Conservation (phyloP, 2,888 invertebrate species). For the Noctua comes region DNA sequence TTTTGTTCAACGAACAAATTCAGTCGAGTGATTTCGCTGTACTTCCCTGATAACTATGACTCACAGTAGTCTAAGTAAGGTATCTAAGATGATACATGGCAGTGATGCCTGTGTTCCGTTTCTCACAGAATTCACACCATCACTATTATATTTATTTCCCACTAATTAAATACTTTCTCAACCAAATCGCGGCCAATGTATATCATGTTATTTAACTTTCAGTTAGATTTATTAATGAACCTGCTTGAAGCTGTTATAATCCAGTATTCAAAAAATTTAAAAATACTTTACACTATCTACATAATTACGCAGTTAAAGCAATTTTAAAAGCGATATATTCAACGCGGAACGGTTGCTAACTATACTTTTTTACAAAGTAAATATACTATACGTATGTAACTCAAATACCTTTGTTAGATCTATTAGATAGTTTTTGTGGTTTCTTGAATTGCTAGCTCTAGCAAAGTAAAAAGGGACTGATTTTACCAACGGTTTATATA, state of each 20-base stretch:
- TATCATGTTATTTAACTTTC: constrained; percentile 1
- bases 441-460: background rate
- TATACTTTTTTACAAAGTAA: background rate
- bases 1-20: constrained; percentile 51
- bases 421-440: background rate
- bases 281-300: background rate
- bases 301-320: background rate
- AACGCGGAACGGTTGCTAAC: too few relatives aligned
- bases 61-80: constrained; percentile 25
- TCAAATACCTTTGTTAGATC: background rate
- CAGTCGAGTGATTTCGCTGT: constrained; percentile 44
- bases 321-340: constrained; percentile 7
- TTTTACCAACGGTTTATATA: background rate
- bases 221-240: background rate
- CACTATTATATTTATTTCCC: constrained; percentile 35
- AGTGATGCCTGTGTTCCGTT: constrained; percentile 32
- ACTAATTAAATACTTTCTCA: constrained; percentile 47
- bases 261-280: background rate
- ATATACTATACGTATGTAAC: background rate
- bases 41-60: constrained; percentile 41
- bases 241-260: background rate
- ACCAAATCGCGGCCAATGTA: constrained; percentile 12
- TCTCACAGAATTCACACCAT: constrained; percentile 38
- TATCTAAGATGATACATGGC: constrained; percentile 25
- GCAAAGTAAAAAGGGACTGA: background rate